Base-by-base conservation (phyloP, 2,888 invertebrate species). In the Napeogenes inachia region DNA sequence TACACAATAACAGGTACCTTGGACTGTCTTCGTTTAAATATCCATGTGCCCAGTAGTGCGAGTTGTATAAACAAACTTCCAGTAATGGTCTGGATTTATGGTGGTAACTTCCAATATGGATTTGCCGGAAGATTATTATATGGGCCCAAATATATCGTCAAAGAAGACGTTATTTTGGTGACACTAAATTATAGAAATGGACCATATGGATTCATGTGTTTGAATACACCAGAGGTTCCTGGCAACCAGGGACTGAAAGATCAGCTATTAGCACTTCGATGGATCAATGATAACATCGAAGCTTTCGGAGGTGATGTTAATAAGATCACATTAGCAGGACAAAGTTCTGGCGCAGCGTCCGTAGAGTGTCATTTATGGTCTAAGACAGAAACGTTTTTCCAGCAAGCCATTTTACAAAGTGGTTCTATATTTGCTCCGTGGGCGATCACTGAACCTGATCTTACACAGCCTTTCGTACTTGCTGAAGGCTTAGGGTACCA, bases 21-120 rank as follows among this genome's bases (percentile, higher is more conserved):
- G 50, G 91, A 92, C 70, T 94, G 94, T 66, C 82, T 94, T 0
- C 92, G 90, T 62, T 70, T 94, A 5, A 94, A 93, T 73, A 89
- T 93, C 0, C 93, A 92, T 72, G 91, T 92, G 3, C 92, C 93
- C 1, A 68, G 73, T 3, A 64, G 56, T 3, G 70, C 71, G 6
- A 71, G 62, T 3, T 58, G 67, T 2, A 65, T 57, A 6, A 65
- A 75, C 32, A 66, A 54, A 6, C 62, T 80, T 0, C 81, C 87
- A 35, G 75, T 87, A 4, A 70, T 85, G 4, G 82, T 87, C 2
- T 85, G 82, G 81, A 82, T 86, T 60, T 71, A 81, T 33, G 83
- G 87, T 3, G 42, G 42, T 42, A 10, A 3, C 10, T 42, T 42
- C 10, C 42, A 42, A 12, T 42, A 0, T 12, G 42, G 42, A 42